Evolutionary conservation across 2,888 invertebrate genomes (phyloP).

Genomic region (Macropis europaea): DNA sequence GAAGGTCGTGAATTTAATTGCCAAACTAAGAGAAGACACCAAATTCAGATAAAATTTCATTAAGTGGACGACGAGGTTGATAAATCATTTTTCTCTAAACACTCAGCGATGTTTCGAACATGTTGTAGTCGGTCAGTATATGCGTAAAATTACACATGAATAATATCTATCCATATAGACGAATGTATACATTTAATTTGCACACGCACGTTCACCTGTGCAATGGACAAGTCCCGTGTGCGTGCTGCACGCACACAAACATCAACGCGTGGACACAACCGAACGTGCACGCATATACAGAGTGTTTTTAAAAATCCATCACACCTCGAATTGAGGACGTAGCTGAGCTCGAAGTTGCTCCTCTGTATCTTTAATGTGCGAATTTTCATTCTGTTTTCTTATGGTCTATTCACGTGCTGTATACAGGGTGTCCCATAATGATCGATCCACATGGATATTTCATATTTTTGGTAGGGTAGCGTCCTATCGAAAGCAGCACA

Average conservation of each 20-base stretch:
- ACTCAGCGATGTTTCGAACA: no score
- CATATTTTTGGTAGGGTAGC: no score
- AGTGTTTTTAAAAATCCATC: constrained; percentile 18
- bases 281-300: constrained; percentile 28
- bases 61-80: no score
- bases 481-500: no score
- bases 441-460: no score
- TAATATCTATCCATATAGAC: constrained; percentile 32
- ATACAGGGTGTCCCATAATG: no score
- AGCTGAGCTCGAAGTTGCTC: constrained; percentile 14
- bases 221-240: constrained; percentile 21
- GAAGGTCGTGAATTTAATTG: no score
- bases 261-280: constrained; percentile 1
- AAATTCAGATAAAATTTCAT: no score
- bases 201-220: constrained; percentile 8
- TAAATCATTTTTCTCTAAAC: no score
- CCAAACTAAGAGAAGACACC: no score
- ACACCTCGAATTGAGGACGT: constrained; percentile 16
- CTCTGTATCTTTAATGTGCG: neutral
- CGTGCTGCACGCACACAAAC: constrained; percentile 6
- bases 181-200: constrained; percentile 35
- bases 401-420: constrained; percentile 4
- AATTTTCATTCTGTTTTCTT: constrained; percentile 6
- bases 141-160: constrained; percentile 34
- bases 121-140: constrained; percentile 17